These are phyloP conservation scores for Papilio xuthus DNA, from an alignment of 1,140 invertebrate genomes.

Conservation along the genomic window DNA sequence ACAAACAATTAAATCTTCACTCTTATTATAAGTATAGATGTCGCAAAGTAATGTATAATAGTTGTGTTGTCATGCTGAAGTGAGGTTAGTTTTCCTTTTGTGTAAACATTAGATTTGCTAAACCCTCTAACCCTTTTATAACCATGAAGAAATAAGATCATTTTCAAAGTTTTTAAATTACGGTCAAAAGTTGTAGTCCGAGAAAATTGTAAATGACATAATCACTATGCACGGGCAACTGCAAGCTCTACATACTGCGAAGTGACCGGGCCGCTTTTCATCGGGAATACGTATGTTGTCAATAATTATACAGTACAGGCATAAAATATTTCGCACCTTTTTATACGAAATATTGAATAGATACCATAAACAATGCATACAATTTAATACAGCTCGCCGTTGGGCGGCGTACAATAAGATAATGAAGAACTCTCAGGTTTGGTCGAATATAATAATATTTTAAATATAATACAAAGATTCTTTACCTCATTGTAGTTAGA, in stretches of 20 bases:
- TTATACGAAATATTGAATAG: neutral
- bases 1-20: too few species aligned
- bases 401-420: neutral
- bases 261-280: conserved; percentile 28
- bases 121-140: neutral
- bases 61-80: neutral
- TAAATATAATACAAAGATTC: neutral
- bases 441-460: too few species aligned
- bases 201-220: neutral
- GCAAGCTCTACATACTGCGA: conserved; percentile 31
- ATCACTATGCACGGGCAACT: neutral
- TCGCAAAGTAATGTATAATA: neutral
- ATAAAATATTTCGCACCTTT: neutral
- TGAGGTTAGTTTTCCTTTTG: neutral
- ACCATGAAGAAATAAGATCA: neutral
- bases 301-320: neutral
- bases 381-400: neutral
- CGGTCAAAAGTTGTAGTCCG: neutral
- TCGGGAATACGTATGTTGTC: conserved; percentile 8
- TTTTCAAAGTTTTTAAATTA: neutral
- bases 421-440: too few species aligned
- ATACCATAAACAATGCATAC: neutral
- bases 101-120: neutral
- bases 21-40: neutral
- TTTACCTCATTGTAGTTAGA: neutral